Conservation (phyloP, 30 jellyfish, hydroid and myxozoan species). For the Hydra vulgaris region DNA sequence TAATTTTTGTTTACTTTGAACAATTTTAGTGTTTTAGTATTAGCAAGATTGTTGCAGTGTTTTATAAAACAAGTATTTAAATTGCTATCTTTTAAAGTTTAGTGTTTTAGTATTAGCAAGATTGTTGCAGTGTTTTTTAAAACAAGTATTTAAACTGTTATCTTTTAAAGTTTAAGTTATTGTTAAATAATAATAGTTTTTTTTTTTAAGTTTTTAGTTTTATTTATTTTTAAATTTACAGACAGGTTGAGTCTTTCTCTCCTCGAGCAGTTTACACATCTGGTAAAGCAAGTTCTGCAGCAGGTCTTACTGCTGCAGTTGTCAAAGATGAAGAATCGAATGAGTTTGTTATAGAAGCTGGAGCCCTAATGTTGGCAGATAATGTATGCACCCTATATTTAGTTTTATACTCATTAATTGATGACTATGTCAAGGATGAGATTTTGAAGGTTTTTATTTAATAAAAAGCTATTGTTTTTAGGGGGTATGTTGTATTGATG, state of each 20-base stretch:
- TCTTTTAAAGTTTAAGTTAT: too few relatives aligned
- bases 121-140: too few relatives aligned
- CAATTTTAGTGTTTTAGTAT: too few relatives aligned
- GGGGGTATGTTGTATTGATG: conserved; percentile 99
- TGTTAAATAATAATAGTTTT: too few relatives aligned
- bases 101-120: too few relatives aligned
- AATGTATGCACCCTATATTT: conserved; percentile 78
- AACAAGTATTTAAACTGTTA: too few relatives aligned
- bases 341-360: conserved; percentile 99
- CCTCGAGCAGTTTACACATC: conserved; percentile 99
- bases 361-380: conserved; percentile 99
- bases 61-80: too few relatives aligned
- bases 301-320: conserved; percentile 99
- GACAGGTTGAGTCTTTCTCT: conserved; percentile 97
- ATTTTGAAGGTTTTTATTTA: not conserved
- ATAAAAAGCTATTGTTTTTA: conserved; percentile 4
- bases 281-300: conserved; percentile 99
- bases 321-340: conserved; percentile 98
- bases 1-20: too few relatives aligned
- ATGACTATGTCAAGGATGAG: not conserved
- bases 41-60: too few relatives aligned
- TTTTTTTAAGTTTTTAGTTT: too few relatives aligned
- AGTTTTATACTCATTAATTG: not conserved
- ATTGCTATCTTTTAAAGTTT: too few relatives aligned
- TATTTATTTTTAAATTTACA: conserved; percentile 19